Evolutionary conservation across 1,140 invertebrate genomes (phyloP).

Genomic region (Dryas iulia): DNA sequence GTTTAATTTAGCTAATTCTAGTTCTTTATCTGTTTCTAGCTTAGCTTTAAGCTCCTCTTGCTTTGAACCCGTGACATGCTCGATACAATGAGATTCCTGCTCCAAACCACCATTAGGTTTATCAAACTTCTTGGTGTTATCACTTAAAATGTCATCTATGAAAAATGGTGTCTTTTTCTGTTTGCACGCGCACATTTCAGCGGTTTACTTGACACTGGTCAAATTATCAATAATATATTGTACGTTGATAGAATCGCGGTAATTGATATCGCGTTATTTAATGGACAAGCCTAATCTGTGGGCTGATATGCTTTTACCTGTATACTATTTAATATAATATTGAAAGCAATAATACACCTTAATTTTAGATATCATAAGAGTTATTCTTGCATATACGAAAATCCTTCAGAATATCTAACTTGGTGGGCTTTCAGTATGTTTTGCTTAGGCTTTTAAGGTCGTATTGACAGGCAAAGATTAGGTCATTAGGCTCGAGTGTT

Average conservation of each 20-base stretch:
- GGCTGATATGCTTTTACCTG: slow-evolving; percentile 31
- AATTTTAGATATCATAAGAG: neutral
- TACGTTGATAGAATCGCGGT: slow-evolving; percentile 43
- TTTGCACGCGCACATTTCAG: slow-evolving; percentile 69
- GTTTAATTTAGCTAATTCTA: slow-evolving; percentile 47
- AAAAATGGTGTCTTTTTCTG: slow-evolving; percentile 65
- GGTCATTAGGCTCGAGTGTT: slow-evolving; percentile 32
- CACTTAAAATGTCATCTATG: slow-evolving; percentile 68
- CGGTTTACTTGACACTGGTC: slow-evolving; percentile 55
- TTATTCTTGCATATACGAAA: neutral
- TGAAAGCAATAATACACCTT: slow-evolving; percentile 8
- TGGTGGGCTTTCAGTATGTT: slow-evolving; percentile 3
- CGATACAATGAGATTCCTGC: slow-evolving; percentile 34
- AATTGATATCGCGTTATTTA: slow-evolving; percentile 76
- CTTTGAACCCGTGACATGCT: neutral
- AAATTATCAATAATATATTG: slow-evolving; percentile 58
- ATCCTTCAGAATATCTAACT: neutral
- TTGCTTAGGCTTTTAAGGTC: slow-evolving; percentile 32
- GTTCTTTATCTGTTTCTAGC: slow-evolving; percentile 48
- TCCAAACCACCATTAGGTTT: neutral
- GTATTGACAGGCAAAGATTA: slow-evolving; percentile 37
- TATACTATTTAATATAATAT: neutral
- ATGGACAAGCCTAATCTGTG: slow-evolving; percentile 68
- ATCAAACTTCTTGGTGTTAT: slow-evolving; percentile 13
- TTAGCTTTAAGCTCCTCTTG: slow-evolving; percentile 29